Evolutionary conservation across 1,140 invertebrate genomes (phyloP).

Genomic region (Sitophilus oryzae): DNA sequence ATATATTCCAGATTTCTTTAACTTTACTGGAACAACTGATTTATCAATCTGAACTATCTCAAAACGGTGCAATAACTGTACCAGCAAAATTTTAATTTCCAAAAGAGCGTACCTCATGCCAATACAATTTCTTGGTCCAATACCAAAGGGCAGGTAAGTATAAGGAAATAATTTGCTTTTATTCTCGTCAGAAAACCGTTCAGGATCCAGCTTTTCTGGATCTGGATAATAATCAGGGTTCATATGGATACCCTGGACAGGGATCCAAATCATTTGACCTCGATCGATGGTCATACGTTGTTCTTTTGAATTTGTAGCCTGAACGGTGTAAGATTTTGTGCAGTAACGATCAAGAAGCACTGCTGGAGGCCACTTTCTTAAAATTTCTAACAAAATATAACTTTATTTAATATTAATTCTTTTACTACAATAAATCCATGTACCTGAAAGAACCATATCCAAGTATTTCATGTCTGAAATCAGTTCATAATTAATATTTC

Average conservation of each 20-base stretch:
- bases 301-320: not conserved
- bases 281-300: not conserved
- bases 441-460: constrained; percentile 45
- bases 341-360: not conserved
- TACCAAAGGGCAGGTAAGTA: constrained; percentile 54
- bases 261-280: not conserved
- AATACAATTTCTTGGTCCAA: constrained; percentile 45
- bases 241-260: not conserved
- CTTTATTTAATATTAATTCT: no score
- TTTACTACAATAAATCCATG: not conserved
- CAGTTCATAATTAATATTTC: constrained; percentile 36
- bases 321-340: not conserved
- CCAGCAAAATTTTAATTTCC: constrained; percentile 38
- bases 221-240: constrained; percentile 23
- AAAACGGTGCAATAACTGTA: constrained; percentile 36
- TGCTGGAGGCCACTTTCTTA: not conserved
- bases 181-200: constrained; percentile 33
- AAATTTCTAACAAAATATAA: not conserved
- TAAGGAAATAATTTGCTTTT: constrained; percentile 41
- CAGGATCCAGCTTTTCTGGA: constrained; percentile 31
- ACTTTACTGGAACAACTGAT: constrained; percentile 32
- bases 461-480: constrained; percentile 43
- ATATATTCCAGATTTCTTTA: constrained; percentile 30
- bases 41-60: constrained; percentile 31
- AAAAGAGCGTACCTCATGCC: constrained; percentile 36